Base-by-base conservation (phyloP, 2,797 vertebrate species). In the Selene dorsalis region DNA sequence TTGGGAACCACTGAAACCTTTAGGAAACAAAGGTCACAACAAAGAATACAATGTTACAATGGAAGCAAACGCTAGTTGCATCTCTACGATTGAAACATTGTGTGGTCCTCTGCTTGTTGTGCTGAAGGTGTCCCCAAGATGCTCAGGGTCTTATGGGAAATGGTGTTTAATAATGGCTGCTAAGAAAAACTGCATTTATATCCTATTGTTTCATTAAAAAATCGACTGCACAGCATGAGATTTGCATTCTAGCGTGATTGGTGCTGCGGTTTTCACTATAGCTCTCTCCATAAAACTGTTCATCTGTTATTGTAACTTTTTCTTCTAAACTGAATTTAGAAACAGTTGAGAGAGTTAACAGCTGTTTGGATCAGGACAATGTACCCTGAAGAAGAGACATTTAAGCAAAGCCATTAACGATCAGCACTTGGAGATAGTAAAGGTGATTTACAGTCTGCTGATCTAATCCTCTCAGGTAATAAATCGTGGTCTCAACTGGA, bases 361-460 rank as follows among this genome's bases (percentile, higher is more conserved):
- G 89, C 89, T 92, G 89, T 91, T 90, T 86, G 74, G 79, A 80
- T 18, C 61, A 16, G 64, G 50, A 39, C 80, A 75, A 59, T 69
- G 65, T 63, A 74, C 26, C 24, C 69, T 39, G 17, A 73, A 57
- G 73, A 83, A 64, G 79, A 88, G 78, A 84, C 65, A 67, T 74
- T 64, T 64, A 73, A 87, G 77, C 60, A 70, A 8, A 35, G 55
- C 55, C 76, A 65, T 83, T 61, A 77, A 69, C 32, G 12, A 61
- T 14, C 53, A 61, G 63, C 56, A 62, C 60, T 80, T 22, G 73
- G 55, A 59, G 69, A 80, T 45, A 22, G 72, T 73, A 72, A 77
- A 84, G 66, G 26, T 83, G 79, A 89, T 89, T 89, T 90, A 88
- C 9, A 67, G 63, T 17, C 7, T 50, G 45, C 77, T 76, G 69